Evolutionary conservation across 2,888 invertebrate species (phyloP).

Genomic region (Caenorhabditis japonica): DNA sequence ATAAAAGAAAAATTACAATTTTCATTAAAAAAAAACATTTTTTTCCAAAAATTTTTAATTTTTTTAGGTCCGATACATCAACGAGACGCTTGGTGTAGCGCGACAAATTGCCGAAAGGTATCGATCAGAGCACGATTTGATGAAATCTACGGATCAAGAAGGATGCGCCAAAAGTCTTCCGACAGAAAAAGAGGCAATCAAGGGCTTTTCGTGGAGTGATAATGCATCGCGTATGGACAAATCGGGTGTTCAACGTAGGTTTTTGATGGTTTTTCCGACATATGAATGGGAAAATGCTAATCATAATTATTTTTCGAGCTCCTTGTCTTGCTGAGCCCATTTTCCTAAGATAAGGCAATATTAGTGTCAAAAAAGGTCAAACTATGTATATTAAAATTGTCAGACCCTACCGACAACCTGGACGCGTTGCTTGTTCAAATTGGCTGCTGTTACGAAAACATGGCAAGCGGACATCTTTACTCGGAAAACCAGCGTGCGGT

Average conservation of each 20-base stretch:
- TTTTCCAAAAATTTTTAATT: too few relatives aligned
- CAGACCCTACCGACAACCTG: constrained; percentile 53
- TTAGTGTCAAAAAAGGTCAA: not conserved
- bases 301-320: too few relatives aligned
- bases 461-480: constrained; percentile 68
- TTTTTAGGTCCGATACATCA: constrained; percentile 60
- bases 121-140: constrained; percentile 47
- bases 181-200: constrained; percentile 53
- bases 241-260: constrained; percentile 43
- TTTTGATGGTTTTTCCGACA: too few relatives aligned
- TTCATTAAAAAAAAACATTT: too few relatives aligned
- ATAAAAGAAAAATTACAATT: too few relatives aligned
- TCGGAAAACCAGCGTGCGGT: constrained; percentile 69
- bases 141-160: constrained; percentile 51
- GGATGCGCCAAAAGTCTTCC: constrained; percentile 60
- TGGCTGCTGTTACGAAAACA: constrained; percentile 74
- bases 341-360: not conserved
- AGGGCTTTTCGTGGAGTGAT: constrained; percentile 56
- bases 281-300: too few relatives aligned
- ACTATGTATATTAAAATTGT: not conserved
- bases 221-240: constrained; percentile 43
- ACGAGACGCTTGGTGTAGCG: constrained; percentile 54
- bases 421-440: constrained; percentile 70
- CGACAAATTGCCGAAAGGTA: constrained; percentile 51
- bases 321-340: not conserved